Percentiles rank a stretch among this genome's conserved stretches.
Conservation (phyloP, 2,113 vertebrate genomes). For the Henicopernis longicauda region DNA sequence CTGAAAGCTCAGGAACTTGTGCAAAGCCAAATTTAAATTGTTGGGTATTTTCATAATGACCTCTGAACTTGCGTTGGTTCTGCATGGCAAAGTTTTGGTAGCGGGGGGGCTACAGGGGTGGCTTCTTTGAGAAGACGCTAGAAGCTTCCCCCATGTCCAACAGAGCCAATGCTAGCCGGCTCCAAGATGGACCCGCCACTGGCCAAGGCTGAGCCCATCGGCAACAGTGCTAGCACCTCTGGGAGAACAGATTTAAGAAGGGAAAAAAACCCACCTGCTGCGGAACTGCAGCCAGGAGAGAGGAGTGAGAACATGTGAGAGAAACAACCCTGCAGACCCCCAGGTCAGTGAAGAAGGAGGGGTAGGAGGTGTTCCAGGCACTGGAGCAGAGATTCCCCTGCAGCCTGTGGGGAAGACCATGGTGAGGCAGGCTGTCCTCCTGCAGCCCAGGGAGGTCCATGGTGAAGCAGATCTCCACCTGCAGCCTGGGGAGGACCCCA, state of each 20-base stretch:
- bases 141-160: not conserved
- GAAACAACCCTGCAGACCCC: not conserved
- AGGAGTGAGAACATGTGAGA: not conserved
- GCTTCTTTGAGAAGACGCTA: not conserved
- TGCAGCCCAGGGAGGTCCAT: not conserved
- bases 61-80: not conserved
- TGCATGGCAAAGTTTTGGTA: not conserved
- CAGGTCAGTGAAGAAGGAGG: not conserved
- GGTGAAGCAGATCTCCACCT: too few species aligned
- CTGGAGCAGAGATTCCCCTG: not conserved
- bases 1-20: not conserved
- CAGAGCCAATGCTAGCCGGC: not conserved
- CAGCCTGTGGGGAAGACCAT: too few species aligned
- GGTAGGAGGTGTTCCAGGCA: rapidly evolving
- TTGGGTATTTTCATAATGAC: not conserved
- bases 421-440: not conserved
- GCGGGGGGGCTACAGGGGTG: too few species aligned
- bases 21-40: not conserved
- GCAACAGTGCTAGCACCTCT: rapidly evolving
- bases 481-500: too few species aligned
- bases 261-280: too few species aligned
- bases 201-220: not conserved
- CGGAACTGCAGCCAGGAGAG: not conserved
- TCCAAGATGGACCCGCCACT: rapidly evolving
- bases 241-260: not conserved